Base-by-base conservation (phyloP, 2,113 vertebrate genomes). In the Periophthalmodon schlosseri region DNA sequence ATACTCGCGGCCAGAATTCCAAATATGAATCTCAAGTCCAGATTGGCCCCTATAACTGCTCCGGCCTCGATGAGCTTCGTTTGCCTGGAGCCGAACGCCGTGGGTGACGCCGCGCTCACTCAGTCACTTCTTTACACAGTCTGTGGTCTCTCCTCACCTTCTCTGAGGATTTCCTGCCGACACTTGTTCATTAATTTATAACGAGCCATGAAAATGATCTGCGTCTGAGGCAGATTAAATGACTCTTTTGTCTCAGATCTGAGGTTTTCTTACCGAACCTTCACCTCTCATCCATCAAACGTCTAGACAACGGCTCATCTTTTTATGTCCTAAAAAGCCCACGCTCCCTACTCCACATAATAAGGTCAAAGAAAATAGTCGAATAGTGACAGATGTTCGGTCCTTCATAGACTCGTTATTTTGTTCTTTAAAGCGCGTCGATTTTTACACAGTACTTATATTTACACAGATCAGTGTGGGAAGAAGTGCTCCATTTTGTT, bases 101-200 rank as follows among this genome's bases (percentile, higher is more conserved):
- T 28, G 28, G 28, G 28, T 28, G 28, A 28, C 28, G 28, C 3
- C 28, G 3, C 28, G n/a, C n/a, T n/a, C n/a, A 28, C 28, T 28
- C 3, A 28, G 2, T 28, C 28, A 28, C 28, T 28, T 28, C 28
- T 28, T 28, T 28, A 28, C 28, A 2, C 28, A 1, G 28, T 28
- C 28, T 28, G 3, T 3, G n/a, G n/a, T n/a, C n/a, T 2, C 28
- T 28, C 21, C 13, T 39, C 34, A 39, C 34, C 34, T 16, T 64
- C 33, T n/a, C 18, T 39, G 16, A 36, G 63, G 63, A 65, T 65
- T 65, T 12, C 34, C 63, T 39, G 18, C 63, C 34, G 33, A 65
- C 63, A 65, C 20, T 36, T 65, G 63, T 65, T 36, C 60, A 39
- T 65, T 39, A 65, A 65, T 65, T 65, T 65, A 65, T 65, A 39